These are phyloP conservation scores for Onychomys torridus DNA, from an alignment of 2,797 vertebrate species.

Conservation along the genomic window DNA sequence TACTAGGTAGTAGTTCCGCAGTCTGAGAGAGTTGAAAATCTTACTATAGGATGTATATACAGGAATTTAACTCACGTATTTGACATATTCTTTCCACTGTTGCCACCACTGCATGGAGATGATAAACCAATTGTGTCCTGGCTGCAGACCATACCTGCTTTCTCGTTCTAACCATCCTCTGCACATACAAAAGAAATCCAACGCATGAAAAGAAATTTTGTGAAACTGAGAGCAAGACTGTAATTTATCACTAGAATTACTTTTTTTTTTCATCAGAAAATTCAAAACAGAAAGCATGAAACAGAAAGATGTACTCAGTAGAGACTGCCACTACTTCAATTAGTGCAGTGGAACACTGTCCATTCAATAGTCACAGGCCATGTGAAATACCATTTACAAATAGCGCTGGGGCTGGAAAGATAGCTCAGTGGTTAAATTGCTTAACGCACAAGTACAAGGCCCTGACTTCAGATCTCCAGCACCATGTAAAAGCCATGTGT, in stretches of 20 bases:
- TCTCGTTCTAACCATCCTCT: slow-evolving; percentile 99
- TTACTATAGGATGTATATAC: slow-evolving; percentile 1
- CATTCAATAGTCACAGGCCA: slow-evolving; percentile 16
- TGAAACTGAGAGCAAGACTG: slow-evolving; percentile 34
- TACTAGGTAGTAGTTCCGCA: neutral
- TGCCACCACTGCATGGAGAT: slow-evolving; percentile 99
- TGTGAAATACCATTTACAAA: slow-evolving; percentile 6
- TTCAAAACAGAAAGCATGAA: slow-evolving; percentile 49
- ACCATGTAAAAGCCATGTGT: neutral
- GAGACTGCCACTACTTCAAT: neutral
- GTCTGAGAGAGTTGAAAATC: slow-evolving; percentile 32
- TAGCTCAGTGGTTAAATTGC: neutral
- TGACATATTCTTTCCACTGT: slow-evolving; percentile 98
- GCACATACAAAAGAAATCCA: slow-evolving; percentile 69
- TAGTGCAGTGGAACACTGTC: neutral
- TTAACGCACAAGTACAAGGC: neutral
- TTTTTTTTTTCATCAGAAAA: neutral
- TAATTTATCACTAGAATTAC: slow-evolving; percentile 5
- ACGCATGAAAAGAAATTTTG: slow-evolving; percentile 19
- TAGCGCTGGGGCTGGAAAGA: neutral
- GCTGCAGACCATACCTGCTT: slow-evolving; percentile 96
- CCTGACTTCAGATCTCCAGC: neutral
- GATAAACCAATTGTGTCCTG: slow-evolving; percentile 98
- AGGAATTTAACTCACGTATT: slow-evolving; percentile 94
- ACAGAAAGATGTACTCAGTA: neutral